Conservation (phyloP, 2,113 vertebrate species). For the Siphamia tubifer region DNA sequence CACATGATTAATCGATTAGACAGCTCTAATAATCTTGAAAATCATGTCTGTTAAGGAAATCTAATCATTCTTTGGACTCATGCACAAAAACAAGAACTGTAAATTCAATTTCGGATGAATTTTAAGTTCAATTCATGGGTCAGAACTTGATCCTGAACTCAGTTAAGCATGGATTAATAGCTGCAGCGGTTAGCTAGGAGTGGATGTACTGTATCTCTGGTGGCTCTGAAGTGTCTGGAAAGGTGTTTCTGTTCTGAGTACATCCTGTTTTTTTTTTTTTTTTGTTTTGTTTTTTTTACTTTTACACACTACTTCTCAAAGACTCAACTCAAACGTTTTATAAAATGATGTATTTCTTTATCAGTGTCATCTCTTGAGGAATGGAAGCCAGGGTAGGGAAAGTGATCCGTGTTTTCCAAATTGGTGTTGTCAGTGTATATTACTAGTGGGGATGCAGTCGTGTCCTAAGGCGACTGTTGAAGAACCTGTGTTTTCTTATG, state of each 20-base stretch:
- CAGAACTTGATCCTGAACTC: neutral
- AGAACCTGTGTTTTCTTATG: neutral
- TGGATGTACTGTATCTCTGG: neutral
- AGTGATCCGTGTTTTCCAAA: neutral
- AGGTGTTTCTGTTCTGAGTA: neutral
- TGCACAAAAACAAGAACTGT: no score
- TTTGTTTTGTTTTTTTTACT: neutral
- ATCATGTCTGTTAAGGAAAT: no score
- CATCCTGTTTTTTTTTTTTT: neutral
- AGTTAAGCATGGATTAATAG: neutral
- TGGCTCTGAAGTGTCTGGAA: neutral
- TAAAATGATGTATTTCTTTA: neutral
- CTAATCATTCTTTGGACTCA: no score
- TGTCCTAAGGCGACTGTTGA: neutral
- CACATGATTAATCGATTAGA: no score
- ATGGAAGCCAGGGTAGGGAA: neutral
- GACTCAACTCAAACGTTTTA: neutral
- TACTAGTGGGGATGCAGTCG: neutral
- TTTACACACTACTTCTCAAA: neutral
- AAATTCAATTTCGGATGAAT: no score
- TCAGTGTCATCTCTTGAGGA: neutral
- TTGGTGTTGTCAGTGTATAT: neutral
- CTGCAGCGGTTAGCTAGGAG: no score
- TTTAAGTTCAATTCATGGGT: neutral
- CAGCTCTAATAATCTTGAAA: no score